These are phyloP conservation scores for Oceanodroma leucorhoa DNA, from an alignment of 2,797 vertebrate genomes.

Conservation along the genomic window DNA sequence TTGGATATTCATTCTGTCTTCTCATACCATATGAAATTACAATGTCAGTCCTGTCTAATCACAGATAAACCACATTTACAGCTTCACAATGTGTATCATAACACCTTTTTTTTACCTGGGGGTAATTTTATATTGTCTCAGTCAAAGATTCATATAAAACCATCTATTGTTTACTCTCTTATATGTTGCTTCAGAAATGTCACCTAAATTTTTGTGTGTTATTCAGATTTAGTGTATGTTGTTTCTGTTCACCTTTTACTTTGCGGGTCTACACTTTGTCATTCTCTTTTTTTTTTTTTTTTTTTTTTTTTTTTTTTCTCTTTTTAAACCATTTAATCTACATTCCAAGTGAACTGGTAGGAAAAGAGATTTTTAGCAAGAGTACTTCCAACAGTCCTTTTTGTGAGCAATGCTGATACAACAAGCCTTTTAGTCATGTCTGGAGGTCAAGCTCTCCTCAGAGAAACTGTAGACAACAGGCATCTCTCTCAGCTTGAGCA, in stretches of 20 bases:
- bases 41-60: not conserved
- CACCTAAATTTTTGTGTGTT: not conserved
- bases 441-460: not conserved
- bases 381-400: not conserved
- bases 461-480: not conserved
- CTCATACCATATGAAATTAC: not conserved
- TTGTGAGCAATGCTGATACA: not conserved
- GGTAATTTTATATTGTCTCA: not conserved
- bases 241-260: not conserved
- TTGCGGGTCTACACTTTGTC: not conserved
- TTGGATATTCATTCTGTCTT: not conserved
- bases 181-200: not conserved
- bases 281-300: no score
- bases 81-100: not conserved
- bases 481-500: not conserved
- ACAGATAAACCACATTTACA: not conserved
- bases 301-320: no score
- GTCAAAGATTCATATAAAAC: not conserved
- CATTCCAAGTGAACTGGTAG: not conserved
- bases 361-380: not conserved
- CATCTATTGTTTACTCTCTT: not conserved
- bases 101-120: not conserved
- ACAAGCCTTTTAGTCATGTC: not conserved
- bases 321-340: not conserved
- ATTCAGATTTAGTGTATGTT: not conserved